Conservation (phyloP, 2,888 invertebrate genomes). For the Aricia artaxerxes region DNA sequence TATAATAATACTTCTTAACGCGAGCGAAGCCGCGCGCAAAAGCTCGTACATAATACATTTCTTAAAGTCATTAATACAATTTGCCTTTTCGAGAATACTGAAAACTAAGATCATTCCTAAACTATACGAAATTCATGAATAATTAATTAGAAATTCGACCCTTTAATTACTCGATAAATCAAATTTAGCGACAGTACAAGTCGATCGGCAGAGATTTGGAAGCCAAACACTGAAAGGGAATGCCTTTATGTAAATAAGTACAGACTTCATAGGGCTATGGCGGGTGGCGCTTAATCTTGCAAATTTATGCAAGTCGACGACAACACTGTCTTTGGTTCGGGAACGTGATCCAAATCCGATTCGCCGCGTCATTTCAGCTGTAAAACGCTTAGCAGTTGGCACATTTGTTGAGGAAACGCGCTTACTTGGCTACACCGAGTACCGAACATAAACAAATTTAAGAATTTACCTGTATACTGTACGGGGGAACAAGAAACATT, state of each 20-base stretch:
- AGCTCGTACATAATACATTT: too few relatives aligned
- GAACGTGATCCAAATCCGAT: constrained; percentile 77
- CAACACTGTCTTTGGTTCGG: constrained; percentile 70
- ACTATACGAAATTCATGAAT: not conserved
- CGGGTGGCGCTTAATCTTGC: constrained; percentile 71
- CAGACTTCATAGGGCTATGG: constrained; percentile 47
- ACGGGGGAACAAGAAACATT: too few relatives aligned
- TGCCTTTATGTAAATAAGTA: constrained; percentile 64
- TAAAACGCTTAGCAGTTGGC: constrained; percentile 75
- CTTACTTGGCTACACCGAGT: constrained; percentile 1
- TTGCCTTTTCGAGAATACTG: not conserved
- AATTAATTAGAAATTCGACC: not conserved
- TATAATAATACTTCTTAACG: too few relatives aligned
- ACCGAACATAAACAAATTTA: too few relatives aligned
- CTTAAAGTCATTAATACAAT: not conserved
- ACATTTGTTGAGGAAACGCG: constrained; percentile 61
- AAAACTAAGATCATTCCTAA: not conserved
- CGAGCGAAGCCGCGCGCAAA: not conserved
- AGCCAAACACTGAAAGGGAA: constrained; percentile 44
- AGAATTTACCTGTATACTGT: too few relatives aligned
- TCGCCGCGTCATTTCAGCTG: constrained; percentile 68
- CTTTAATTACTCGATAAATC: constrained; percentile 13
- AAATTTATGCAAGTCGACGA: constrained; percentile 78
- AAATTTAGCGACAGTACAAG: constrained; percentile 12
- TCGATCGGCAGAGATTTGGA: constrained; percentile 16